These are phyloP conservation scores for Parazoanthus atlanticus DNA, from an alignment of 92 coral and sea anemone species.

Conservation along the genomic window DNA sequence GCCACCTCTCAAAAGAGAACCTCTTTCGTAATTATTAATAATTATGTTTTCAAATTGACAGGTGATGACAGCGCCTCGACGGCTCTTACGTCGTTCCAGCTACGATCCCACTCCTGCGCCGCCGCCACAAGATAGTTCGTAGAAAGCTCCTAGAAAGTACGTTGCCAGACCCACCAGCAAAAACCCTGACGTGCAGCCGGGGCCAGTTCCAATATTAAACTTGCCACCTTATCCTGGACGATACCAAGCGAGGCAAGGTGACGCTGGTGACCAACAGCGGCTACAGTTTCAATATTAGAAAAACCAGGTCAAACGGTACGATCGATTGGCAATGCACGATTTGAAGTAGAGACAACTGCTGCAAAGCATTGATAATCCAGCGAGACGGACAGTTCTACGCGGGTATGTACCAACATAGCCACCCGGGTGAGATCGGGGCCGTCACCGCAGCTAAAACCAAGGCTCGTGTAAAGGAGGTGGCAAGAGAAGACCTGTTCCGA, in stretches of 20 bases:
- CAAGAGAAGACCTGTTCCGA: neutral
- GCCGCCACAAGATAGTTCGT: neutral
- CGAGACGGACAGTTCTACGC: slow-evolving; percentile 8
- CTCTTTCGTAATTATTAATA: neutral
- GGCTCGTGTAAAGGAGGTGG: neutral
- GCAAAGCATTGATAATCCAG: slow-evolving; percentile 20
- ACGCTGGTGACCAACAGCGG: slow-evolving; percentile 26
- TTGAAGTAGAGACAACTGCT: slow-evolving; percentile 13
- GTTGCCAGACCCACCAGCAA: neutral
- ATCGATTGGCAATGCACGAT: slow-evolving; percentile 33
- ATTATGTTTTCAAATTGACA: neutral
- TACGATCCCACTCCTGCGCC: neutral
- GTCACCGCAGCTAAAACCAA: neutral
- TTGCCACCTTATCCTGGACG: neutral
- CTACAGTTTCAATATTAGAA: slow-evolving; percentile 14
- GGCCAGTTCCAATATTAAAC: too few species aligned
- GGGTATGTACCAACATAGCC: slow-evolving; percentile 20
- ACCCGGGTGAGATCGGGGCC: neutral
- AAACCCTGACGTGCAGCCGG: neutral
- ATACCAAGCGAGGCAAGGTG: slow-evolving; percentile 16
- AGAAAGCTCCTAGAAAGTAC: neutral
- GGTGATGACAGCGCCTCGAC: neutral
- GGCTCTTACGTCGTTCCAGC: neutral
- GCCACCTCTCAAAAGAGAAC: too few species aligned
- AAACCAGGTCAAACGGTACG: neutral